These are phyloP conservation scores for Dromaius novaehollandiae DNA, from an alignment of 2,113 vertebrate species.

Conservation along the genomic window DNA sequence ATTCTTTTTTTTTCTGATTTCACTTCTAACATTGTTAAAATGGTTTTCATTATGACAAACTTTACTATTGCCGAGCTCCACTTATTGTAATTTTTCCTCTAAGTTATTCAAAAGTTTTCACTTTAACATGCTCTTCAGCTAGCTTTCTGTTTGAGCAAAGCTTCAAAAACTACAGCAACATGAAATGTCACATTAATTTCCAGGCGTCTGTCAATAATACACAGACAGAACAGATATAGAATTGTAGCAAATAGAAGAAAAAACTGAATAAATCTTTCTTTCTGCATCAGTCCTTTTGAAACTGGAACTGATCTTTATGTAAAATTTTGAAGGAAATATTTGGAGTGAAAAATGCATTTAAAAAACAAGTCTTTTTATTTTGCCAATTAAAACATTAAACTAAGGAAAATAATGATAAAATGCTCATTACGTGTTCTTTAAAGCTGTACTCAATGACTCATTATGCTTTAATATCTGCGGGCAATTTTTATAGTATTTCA, in stretches of 20 bases:
- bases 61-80: background rate
- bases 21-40: background rate
- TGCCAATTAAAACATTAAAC: background rate
- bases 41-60: background rate
- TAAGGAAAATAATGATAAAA: background rate
- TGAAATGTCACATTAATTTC: background rate
- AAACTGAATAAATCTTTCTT: background rate
- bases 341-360: background rate
- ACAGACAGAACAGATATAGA: background rate
- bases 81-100: background rate
- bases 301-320: background rate
- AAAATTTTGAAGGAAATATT: background rate
- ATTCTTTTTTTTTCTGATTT: background rate
- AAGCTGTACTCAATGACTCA: background rate
- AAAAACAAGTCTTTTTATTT: background rate
- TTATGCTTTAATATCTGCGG: background rate
- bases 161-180: background rate
- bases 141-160: background rate
- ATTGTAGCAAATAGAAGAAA: background rate
- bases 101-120: background rate
- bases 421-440: background rate
- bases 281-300: background rate
- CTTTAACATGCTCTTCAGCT: background rate
- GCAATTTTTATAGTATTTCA: background rate
- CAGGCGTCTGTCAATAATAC: background rate